Evolutionary conservation across 2,888 invertebrate genomes (phyloP).

Genomic region (Agapostemon virescens): DNA sequence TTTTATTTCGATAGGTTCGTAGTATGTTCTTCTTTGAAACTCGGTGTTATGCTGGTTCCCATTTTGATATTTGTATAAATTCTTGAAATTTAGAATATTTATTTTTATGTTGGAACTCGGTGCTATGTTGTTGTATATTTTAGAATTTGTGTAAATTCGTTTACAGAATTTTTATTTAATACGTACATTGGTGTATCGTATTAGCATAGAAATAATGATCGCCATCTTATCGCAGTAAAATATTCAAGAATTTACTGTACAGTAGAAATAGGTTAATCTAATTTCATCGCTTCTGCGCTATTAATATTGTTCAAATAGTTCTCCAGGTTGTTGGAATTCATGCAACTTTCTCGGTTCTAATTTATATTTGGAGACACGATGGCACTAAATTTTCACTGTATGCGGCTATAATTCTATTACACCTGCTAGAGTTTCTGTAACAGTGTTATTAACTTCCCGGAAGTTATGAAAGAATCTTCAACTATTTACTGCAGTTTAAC

Average conservation of each 20-base stretch:
- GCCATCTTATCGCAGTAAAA: background rate
- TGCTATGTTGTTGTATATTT: background rate
- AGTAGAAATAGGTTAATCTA: constrained; percentile 18
- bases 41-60: background rate
- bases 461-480: constrained; percentile 27
- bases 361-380: constrained; percentile 37
- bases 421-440: constrained; percentile 19
- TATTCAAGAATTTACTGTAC: constrained; percentile 10
- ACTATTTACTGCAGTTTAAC: background rate
- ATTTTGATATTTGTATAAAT: background rate
- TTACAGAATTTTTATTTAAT: background rate
- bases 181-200: background rate
- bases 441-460: constrained; percentile 35
- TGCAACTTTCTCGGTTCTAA: constrained; percentile 40
- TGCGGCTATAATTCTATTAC: constrained; percentile 43
- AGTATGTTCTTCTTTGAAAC: background rate
- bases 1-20: background rate
- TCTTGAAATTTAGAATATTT: too few relatives aligned
- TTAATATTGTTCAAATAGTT: constrained; percentile 39
- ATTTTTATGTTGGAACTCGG: too few relatives aligned
- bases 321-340: constrained; percentile 6
- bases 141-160: background rate
- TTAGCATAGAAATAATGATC: background rate
- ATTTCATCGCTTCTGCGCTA: background rate
- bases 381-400: constrained; percentile 35